Evolutionary conservation across 1,140 invertebrate species (phyloP).

Genomic region (Drosophila ercepeae): DNA sequence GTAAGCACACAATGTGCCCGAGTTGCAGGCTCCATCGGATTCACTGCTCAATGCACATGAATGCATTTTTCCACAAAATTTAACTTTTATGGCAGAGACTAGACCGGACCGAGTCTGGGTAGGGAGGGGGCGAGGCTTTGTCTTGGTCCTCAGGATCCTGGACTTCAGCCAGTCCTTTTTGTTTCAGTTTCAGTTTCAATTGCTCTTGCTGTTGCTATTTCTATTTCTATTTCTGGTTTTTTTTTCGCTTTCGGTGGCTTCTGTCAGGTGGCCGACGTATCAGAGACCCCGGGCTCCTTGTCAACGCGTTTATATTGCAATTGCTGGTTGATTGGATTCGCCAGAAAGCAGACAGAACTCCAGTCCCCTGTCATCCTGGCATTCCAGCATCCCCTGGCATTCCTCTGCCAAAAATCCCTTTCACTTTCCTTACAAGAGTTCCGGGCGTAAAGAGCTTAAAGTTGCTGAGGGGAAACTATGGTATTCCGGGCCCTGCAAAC

Average conservation of each 20-base stretch:
- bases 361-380: neutral
- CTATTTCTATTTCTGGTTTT: conserved; percentile 2
- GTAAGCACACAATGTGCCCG: conserved; percentile 50
- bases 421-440: conserved; percentile 56
- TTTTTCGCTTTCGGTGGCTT: neutral
- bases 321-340: conserved; percentile 60
- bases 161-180: conserved; percentile 15
- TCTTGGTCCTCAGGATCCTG: conserved; percentile 12
- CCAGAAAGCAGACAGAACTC: conserved; percentile 35
- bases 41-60: conserved; percentile 70
- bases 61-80: conserved; percentile 73
- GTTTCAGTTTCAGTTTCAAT: neutral
- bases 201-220: no score
- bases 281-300: conserved; percentile 24
- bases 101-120: neutral
- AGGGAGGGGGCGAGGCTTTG: conserved; percentile 14
- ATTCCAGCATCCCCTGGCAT: neutral
- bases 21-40: conserved; percentile 65
- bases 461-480: neutral
- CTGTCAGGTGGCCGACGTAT: conserved; percentile 35
- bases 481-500: conserved; percentile 43
- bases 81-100: conserved; percentile 50
- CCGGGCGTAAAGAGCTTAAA: conserved; percentile 13
- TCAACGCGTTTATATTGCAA: conserved; percentile 58
- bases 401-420: conserved; percentile 12